Conservation (phyloP, 2,113 vertebrate species). For the Megaceryle torquata region DNA sequence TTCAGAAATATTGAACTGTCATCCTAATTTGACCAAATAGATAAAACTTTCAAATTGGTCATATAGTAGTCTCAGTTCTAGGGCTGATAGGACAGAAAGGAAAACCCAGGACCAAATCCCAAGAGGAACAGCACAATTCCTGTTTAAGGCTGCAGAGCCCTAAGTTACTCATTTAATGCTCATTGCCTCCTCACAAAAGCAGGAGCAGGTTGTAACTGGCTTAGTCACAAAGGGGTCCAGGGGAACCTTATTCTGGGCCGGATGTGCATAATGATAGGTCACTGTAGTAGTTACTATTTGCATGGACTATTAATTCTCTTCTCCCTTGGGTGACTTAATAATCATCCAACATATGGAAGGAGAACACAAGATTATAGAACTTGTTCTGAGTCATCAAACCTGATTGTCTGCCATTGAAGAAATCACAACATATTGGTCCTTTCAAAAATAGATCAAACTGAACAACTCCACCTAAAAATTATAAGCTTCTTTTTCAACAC, state of each 20-base stretch:
- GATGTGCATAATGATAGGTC: background rate
- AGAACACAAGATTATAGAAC: background rate
- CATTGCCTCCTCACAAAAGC: background rate
- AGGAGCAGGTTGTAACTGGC: background rate
- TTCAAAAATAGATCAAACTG: background rate
- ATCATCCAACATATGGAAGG: background rate
- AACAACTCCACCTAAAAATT: background rate
- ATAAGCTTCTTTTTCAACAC: background rate
- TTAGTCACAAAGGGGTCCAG: background rate
- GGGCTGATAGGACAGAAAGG: background rate
- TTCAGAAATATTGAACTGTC: conserved; percentile 23
- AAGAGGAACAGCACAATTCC: background rate
- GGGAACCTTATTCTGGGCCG: background rate
- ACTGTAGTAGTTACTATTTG: background rate
- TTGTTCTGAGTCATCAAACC: background rate
- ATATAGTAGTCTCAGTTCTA: background rate
- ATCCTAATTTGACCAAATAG: conserved; percentile 41
- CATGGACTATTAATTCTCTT: background rate
- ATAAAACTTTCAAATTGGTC: background rate
- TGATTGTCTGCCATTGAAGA: background rate
- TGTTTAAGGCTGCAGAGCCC: background rate
- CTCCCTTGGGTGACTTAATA: background rate
- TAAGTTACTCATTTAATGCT: conserved; percentile 2
- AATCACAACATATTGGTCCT: background rate
- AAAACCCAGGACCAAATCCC: background rate